These are phyloP conservation scores for Montipora capitata DNA, from an alignment of 92 coral and sea anemone species.

Conservation along the genomic window DNA sequence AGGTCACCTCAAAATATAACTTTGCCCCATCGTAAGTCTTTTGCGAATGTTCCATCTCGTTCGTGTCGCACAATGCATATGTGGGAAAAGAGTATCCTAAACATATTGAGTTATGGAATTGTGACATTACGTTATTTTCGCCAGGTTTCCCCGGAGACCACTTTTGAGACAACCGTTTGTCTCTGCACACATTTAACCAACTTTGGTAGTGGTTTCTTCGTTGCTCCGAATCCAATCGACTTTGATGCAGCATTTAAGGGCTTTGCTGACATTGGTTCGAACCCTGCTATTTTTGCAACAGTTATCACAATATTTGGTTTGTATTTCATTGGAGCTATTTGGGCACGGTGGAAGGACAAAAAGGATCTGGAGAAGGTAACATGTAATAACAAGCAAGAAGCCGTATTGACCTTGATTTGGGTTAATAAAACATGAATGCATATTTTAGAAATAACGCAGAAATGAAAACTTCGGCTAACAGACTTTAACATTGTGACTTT, in stretches of 20 bases:
- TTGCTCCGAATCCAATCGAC: conserved; percentile 96
- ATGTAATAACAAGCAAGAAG: too few species aligned
- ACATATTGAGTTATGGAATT: too few species aligned
- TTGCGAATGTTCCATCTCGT: too few species aligned
- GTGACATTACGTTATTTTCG: not conserved
- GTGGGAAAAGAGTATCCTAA: too few species aligned
- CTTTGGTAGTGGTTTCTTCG: conserved; percentile 95
- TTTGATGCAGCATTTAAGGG: conserved; percentile 78
- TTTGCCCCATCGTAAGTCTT: too few species aligned
- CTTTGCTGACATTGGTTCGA: conserved; percentile 78
- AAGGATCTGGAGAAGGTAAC: conserved; percentile 86
- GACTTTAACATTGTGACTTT: too few species aligned
- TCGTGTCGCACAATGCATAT: too few species aligned
- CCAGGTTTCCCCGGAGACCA: conserved; percentile 70
- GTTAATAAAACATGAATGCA: too few species aligned
- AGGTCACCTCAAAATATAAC: too few species aligned
- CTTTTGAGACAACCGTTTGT: conserved; percentile 65
- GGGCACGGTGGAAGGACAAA: conserved; percentile 90
- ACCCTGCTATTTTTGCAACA: conserved; percentile 91
- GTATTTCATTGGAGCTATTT: conserved; percentile 81
- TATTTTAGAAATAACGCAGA: too few species aligned
- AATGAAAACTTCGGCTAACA: too few species aligned
- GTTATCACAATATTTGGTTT: conserved; percentile 88
- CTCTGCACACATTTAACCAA: conserved; percentile 89
- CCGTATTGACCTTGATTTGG: too few species aligned